Conservation (phyloP, 2,888 invertebrate species). For the Tiliacea aurago region DNA sequence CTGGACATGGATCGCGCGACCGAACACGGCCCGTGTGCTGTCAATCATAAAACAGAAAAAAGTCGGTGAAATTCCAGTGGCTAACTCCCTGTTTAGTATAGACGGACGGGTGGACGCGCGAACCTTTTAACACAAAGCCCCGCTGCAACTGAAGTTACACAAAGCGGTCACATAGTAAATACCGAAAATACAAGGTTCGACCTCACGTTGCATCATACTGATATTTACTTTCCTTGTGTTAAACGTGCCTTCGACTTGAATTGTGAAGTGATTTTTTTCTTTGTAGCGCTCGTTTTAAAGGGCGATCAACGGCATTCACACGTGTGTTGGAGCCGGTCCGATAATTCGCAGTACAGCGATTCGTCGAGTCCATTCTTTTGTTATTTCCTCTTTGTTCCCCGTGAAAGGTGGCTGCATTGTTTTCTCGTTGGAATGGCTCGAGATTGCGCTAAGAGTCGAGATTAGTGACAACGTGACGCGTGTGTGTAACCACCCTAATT, state of each 20-base stretch:
- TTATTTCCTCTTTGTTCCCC: constrained; percentile 86
- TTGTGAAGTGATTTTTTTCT: constrained; percentile 69
- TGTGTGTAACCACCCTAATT: constrained; percentile 82
- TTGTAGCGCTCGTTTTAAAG: constrained; percentile 78
- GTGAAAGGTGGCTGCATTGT: constrained; percentile 88
- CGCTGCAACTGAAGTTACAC: constrained; percentile 74
- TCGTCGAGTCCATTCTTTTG: constrained; percentile 87
- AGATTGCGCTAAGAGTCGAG: constrained; percentile 88
- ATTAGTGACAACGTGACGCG: constrained; percentile 88
- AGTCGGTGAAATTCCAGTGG: constrained; percentile 82
- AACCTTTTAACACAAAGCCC: constrained; percentile 78
- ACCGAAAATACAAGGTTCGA: constrained; percentile 68
- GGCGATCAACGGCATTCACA: constrained; percentile 77
- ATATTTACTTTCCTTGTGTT: constrained; percentile 67
- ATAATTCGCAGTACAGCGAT: constrained; percentile 84
- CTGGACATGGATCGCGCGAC: constrained; percentile 87
- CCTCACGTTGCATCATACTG: constrained; percentile 61
- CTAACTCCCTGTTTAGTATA: constrained; percentile 83
- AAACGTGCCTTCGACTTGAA: constrained; percentile 60
- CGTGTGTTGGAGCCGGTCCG: constrained; percentile 78
- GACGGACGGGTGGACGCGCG: constrained; percentile 71
- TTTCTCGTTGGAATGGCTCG: constrained; percentile 84
- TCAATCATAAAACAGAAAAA: constrained; percentile 89
- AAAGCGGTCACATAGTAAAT: constrained; percentile 77
- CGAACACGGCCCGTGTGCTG: constrained; percentile 88